phyloP scores from a whole-genome alignment of 2,888 invertebrate genomes.

The Mantis religiosa region DNA sequence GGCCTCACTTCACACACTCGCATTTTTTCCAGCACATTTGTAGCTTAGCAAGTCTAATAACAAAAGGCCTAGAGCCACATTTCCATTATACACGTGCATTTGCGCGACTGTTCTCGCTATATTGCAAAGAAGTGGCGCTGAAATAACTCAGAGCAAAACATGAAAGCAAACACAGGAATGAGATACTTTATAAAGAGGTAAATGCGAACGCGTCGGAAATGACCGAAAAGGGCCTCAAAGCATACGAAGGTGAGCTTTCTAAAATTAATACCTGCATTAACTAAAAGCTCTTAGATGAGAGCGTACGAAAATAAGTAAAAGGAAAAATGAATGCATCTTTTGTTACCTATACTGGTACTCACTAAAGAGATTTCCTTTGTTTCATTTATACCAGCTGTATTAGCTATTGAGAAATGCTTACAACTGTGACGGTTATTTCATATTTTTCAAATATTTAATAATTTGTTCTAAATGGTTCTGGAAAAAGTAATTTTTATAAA shows the following conservation, averaged over 20 bases:
- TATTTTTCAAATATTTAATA: too few relatives aligned
- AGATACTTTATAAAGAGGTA: not conserved
- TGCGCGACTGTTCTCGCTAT: not conserved
- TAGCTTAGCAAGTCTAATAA: not conserved
- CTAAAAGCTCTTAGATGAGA: not conserved
- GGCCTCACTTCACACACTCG: not conserved
- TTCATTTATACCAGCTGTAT: too few relatives aligned
- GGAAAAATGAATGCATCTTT: too few relatives aligned
- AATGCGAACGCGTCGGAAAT: not conserved
- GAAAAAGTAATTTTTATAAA: too few relatives aligned
- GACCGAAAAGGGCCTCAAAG: not conserved
- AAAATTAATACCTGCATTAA: not conserved
- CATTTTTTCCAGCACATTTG: not conserved
- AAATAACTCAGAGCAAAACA: not conserved
- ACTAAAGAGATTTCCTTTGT: too few relatives aligned
- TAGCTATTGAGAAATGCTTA: too few relatives aligned
- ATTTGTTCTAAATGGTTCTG: too few relatives aligned
- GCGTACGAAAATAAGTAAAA: too few relatives aligned
- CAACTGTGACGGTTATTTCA: too few relatives aligned
- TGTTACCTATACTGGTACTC: too few relatives aligned
- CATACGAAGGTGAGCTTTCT: not conserved
- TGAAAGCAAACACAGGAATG: not conserved
- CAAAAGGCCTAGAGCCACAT: not conserved
- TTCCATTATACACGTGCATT: not conserved
- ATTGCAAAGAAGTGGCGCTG: not conserved